Evolutionary conservation across 2,888 invertebrate genomes (phyloP), one percentile per base, ranked within the genome.

Genomic region (Archips crataeganus): DNA sequence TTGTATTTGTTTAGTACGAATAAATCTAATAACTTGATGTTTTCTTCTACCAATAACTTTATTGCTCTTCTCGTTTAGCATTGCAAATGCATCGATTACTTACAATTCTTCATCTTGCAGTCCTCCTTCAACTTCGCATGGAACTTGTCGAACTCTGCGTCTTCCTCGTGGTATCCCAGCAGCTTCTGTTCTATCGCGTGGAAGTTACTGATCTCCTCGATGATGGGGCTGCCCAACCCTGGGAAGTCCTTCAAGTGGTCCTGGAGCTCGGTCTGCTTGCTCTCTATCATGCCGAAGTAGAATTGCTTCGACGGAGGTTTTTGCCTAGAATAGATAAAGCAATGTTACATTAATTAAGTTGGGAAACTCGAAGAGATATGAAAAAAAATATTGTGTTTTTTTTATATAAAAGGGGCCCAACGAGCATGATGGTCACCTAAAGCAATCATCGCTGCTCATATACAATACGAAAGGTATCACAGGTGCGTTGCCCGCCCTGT

Each of bases 261-360:
- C 42, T 86, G 83, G 0, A 84, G 79, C 62, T 87, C 85, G 0
- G 87, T 79, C 65, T 91, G 91, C 64, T 91, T 90, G 78, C 89
- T 91, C 78, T 95, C 95, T 77, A 96, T 96, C 97, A 97, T 97
- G 51, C 97, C 97, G 83, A 97, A 97, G 90, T 97, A 97, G 88
- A 97, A 97, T 72, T 94, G 94, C 70, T 94, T 94, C 0, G 93
- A 93, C 64, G 94, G 94, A 2, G 89, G 77, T 74, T 87, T 90
- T 79, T 83, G 84, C 70, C 91, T 93, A 80, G n/a, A 84, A 84
- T 0, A n/a, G 9, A 13, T n/a, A 39, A 39, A 39, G 39, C 23
- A 47, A 13, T 15, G 13, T 1, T 15, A 49, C 8, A 9, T 54
- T 54, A 6, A n/a, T 49, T 1, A n/a, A 0, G 49, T 3, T 49